Conservation (phyloP, 2,797 vertebrate genomes). For the Sandelia bainsii region DNA sequence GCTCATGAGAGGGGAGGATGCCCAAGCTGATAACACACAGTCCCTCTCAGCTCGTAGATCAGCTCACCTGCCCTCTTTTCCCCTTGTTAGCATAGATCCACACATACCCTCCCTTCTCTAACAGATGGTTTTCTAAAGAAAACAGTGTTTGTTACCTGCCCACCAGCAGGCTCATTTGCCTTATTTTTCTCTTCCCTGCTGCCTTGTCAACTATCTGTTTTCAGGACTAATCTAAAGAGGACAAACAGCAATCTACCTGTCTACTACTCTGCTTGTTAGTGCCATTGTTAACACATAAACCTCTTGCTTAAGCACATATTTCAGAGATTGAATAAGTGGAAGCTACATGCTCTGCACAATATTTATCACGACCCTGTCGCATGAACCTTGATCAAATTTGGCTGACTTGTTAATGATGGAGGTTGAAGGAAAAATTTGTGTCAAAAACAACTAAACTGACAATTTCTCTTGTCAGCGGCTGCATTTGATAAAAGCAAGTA, state of each 20-base stretch:
- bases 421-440: neutral
- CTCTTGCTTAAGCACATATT: constrained; percentile 38
- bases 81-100: constrained; percentile 64
- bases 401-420: constrained; percentile 11
- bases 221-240: constrained; percentile 41
- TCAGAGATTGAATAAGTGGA: constrained; percentile 13
- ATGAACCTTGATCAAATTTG: constrained; percentile 19
- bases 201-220: constrained; percentile 51
- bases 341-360: neutral
- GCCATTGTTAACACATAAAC: constrained; percentile 36
- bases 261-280: constrained; percentile 49
- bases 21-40: constrained; percentile 53
- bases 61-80: constrained; percentile 68
- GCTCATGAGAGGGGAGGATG: constrained; percentile 61
- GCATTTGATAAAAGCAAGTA: constrained; percentile 45
- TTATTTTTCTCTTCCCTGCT: constrained; percentile 45
- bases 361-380: constrained; percentile 22
- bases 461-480: constrained; percentile 22
- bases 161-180: constrained; percentile 52
- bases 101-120: constrained; percentile 39
- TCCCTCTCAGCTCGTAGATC: constrained; percentile 58
- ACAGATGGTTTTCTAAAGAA: constrained; percentile 61
- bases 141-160: constrained; percentile 57
- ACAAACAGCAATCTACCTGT: constrained; percentile 39
- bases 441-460: constrained; percentile 18